Evolutionary conservation across 2,797 vertebrate species (phyloP).

Genomic region (Phataginus tetradactyla): DNA sequence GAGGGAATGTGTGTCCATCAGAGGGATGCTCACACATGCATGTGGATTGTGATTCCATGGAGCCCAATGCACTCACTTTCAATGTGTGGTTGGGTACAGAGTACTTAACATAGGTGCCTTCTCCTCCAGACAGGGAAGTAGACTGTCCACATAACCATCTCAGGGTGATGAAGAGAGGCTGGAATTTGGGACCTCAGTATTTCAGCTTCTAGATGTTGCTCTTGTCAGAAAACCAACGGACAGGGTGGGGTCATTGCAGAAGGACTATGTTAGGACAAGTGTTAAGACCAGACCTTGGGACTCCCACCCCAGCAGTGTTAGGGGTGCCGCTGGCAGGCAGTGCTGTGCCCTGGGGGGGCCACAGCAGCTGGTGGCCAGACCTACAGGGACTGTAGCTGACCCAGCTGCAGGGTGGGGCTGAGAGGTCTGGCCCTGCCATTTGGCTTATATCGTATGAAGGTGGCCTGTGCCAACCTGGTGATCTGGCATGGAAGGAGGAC

Average conservation of each 20-base stretch:
- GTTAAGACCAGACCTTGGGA: background rate
- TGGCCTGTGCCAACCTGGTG: background rate
- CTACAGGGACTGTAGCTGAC: rapidly evolving
- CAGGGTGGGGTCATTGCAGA: background rate
- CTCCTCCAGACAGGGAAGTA: background rate
- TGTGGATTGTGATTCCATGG: background rate
- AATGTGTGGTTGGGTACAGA: rapidly evolving
- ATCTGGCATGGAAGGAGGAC: background rate
- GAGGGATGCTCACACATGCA: background rate
- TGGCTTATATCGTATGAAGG: no score
- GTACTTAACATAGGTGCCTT: background rate
- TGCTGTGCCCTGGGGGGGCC: background rate
- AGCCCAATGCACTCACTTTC: background rate
- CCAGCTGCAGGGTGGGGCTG: background rate
- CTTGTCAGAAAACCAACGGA: background rate
- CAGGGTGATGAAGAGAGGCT: background rate
- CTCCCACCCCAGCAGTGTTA: background rate
- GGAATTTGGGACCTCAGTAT: background rate
- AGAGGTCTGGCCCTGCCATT: rapidly evolving
- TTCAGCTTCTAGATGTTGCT: background rate
- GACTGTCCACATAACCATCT: background rate
- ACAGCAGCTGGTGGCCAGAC: background rate
- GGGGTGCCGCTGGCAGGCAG: background rate
- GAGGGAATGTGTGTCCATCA: no score
- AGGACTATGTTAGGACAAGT: background rate